phyloP scores from a whole-genome alignment of 2,113 vertebrate species.

The Stegastes partitus region DNA sequence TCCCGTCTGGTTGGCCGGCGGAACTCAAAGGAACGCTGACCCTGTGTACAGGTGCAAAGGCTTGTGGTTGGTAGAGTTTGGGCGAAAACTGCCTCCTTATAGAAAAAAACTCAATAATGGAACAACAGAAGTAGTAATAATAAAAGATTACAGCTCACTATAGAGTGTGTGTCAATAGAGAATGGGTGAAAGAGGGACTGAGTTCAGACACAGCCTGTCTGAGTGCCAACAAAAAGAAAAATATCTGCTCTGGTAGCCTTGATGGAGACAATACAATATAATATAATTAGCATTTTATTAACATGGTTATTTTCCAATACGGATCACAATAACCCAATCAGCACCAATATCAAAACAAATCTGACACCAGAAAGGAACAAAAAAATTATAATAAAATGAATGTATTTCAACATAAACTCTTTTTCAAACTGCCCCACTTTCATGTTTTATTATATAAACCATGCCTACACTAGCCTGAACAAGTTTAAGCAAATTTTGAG shows the following conservation, averaged over 20 bases:
- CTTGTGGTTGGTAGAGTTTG: background rate
- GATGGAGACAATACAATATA: background rate
- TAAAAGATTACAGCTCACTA: background rate
- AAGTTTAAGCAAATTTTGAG: too few relatives aligned
- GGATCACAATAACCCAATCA: too few relatives aligned
- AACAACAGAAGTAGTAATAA: background rate
- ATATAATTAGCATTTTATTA: too few relatives aligned
- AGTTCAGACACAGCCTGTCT: background rate
- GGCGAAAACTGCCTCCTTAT: background rate
- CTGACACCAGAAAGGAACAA: too few relatives aligned
- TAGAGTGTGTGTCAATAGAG: background rate
- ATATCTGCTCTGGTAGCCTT: background rate
- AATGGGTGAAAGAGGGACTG: background rate
- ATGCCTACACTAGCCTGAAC: too few relatives aligned
- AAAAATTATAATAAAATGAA: too few relatives aligned
- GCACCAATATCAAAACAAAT: too few relatives aligned
- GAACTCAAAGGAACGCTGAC: background rate
- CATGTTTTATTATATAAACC: too few relatives aligned
- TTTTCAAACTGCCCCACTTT: too few relatives aligned
- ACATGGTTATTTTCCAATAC: too few relatives aligned
- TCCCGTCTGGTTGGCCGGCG: background rate
- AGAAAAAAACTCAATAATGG: background rate
- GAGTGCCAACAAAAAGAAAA: too few relatives aligned
- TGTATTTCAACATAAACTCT: too few relatives aligned
- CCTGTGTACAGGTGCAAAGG: background rate